Percentiles rank a stretch among this genome's conserved stretches.
Evolutionary conservation across 1,140 invertebrate species (phyloP).

Genomic region (Metaphire vulgaris): DNA sequence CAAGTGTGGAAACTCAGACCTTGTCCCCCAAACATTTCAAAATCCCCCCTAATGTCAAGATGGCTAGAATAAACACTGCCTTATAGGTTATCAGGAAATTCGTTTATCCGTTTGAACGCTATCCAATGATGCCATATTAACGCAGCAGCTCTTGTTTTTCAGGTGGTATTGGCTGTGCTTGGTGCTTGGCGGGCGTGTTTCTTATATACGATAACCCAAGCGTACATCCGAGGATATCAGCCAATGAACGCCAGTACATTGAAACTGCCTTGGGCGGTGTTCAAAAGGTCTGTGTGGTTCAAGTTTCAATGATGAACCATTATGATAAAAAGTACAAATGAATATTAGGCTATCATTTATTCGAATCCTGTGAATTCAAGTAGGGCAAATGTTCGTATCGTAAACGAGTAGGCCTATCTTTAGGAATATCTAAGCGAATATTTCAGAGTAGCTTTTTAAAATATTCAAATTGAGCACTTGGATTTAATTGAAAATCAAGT

Average conservation of each 20-base stretch:
- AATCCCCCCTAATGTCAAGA: too few species aligned
- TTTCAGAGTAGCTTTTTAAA: too few species aligned
- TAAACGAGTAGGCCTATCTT: neutral
- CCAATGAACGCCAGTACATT: slow-evolving; percentile 35
- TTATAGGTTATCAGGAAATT: too few species aligned
- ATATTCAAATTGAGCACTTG: too few species aligned
- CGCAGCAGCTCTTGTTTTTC: too few species aligned
- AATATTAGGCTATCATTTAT: neutral
- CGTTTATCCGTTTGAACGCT: too few species aligned
- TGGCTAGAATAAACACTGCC: too few species aligned
- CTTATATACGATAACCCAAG: slow-evolving; percentile 33
- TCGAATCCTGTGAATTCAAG: neutral
- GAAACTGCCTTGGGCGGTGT: slow-evolving; percentile 3
- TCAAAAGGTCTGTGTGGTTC: neutral
- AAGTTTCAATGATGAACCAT: neutral
- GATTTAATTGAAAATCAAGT: too few species aligned
- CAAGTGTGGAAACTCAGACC: too few species aligned
- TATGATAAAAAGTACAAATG: neutral
- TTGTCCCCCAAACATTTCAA: too few species aligned
- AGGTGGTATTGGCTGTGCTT: slow-evolving; percentile 33
- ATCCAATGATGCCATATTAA: too few species aligned
- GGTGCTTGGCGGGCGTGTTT: slow-evolving; percentile 34
- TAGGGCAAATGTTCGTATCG: neutral
- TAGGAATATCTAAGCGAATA: neutral
- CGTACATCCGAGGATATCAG: slow-evolving; percentile 33